A percentile compares a stretch with the other conserved stretches of the same genome.
Conservation (phyloP, 2,113 vertebrate genomes). For the Antechinus stuartii region DNA sequence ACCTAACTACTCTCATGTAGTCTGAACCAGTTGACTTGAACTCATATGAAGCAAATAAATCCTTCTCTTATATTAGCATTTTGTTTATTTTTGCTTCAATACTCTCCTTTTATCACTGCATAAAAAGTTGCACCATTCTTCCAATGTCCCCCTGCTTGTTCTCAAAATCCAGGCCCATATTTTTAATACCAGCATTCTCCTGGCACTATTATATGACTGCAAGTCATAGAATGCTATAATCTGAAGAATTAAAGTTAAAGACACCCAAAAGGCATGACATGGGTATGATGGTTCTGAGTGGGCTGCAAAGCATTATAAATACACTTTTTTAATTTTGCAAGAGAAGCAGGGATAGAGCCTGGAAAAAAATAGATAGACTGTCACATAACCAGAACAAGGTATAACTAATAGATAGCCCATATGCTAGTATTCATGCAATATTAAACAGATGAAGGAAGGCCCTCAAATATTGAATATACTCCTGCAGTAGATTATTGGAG, state of each 20-base stretch:
- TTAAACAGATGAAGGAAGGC: background rate
- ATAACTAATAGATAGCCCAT: background rate
- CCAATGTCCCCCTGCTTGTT: background rate
- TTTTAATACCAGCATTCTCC: background rate
- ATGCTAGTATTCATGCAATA: background rate
- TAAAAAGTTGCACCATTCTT: background rate
- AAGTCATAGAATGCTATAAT: background rate
- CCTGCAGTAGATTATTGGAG: background rate
- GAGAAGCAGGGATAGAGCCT: background rate
- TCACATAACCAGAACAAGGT: background rate
- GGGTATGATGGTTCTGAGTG: background rate
- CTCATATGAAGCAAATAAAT: background rate
- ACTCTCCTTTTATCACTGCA: background rate
- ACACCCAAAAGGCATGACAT: background rate
- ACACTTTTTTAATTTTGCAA: background rate
- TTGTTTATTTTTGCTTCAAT: background rate
- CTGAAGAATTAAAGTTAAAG: background rate
- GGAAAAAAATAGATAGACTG: background rate
- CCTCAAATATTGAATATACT: background rate
- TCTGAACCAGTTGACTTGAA: background rate
- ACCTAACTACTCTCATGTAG: background rate
- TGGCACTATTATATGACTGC: background rate
- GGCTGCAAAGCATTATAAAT: background rate
- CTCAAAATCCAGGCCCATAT: background rate
- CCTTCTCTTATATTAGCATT: background rate